phyloP scores from a whole-genome alignment of 2,888 invertebrate species.

The Ophion obscuratus region DNA sequence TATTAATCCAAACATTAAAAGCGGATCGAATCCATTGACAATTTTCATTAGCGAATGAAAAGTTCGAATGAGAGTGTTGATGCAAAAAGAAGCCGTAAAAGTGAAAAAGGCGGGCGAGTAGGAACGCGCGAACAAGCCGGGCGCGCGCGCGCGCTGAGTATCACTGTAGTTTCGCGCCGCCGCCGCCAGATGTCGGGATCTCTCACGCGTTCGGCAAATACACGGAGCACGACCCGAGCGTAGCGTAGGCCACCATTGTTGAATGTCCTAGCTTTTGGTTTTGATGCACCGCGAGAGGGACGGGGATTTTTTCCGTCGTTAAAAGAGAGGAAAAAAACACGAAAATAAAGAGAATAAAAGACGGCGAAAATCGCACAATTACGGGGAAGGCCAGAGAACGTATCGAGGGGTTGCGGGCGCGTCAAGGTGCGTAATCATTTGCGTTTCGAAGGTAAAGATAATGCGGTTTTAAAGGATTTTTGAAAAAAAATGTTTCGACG shows the following conservation, averaged over 20 bases:
- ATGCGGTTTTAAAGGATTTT: constrained; percentile 31
- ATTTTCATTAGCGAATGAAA: background rate
- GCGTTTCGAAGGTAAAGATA: constrained; percentile 34
- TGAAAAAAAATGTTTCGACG: constrained; percentile 39
- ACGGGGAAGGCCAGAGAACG: constrained; percentile 28
- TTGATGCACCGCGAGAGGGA: constrained; percentile 80
- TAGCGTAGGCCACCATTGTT: constrained; percentile 81
- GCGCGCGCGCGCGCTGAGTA: constrained; percentile 17
- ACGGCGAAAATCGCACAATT: constrained; percentile 32
- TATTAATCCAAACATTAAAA: background rate
- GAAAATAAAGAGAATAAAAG: constrained; percentile 25
- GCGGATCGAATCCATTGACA: background rate
- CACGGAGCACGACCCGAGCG: constrained; percentile 68
- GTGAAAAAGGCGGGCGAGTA: constrained; percentile 12
- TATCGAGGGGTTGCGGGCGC: constrained; percentile 49
- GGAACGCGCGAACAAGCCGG: constrained; percentile 23
- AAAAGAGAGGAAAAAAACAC: constrained; percentile 32
- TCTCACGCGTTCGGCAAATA: constrained; percentile 70
- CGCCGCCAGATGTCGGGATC: constrained; percentile 79
- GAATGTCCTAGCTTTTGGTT: constrained; percentile 80
- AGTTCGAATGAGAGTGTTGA: background rate
- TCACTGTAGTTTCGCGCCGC: constrained; percentile 70
- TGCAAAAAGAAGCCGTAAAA: background rate
- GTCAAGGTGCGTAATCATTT: constrained; percentile 56
- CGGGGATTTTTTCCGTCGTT: constrained; percentile 73